A percentile compares a stretch with the other conserved stretches of the same genome.
Evolutionary conservation across 2,113 vertebrate species (phyloP).

Genomic region (Callionymus lyra): DNA sequence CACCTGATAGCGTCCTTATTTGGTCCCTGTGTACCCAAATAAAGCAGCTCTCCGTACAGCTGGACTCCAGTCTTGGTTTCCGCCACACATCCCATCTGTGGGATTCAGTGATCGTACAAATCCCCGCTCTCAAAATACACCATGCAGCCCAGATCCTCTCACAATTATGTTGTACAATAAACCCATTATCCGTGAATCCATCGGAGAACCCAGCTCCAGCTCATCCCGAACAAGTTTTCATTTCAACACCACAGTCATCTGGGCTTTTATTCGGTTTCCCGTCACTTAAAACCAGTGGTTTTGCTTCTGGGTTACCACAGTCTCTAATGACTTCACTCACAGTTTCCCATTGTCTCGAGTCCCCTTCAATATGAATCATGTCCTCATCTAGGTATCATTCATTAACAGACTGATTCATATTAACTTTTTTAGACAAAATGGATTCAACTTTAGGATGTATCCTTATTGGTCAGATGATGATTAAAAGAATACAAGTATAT

Average conservation of each 20-base stretch:
- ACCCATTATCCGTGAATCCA: conserved; percentile 49
- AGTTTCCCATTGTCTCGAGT: conserved; percentile 3
- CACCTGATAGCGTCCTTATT: background rate
- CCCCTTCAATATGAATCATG: too few species aligned
- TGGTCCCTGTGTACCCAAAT: conserved; percentile 6
- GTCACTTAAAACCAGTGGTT: conserved; percentile 20
- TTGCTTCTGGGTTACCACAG: conserved; percentile 14
- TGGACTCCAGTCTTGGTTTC: conserved; percentile 15
- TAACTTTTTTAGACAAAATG: too few species aligned
- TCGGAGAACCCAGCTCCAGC: conserved; percentile 22
- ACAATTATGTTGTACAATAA: conserved; percentile 52
- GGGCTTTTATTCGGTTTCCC: conserved; percentile 17
- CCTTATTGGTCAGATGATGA: too few species aligned
- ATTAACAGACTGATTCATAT: too few species aligned
- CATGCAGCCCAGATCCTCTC: conserved; percentile 32
- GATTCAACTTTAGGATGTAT: too few species aligned
- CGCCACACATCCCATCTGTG: conserved; percentile 32
- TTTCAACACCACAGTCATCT: conserved; percentile 10
- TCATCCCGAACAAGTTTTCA: conserved; percentile 14
- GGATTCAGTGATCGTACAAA: conserved; percentile 41
- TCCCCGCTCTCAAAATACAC: conserved; percentile 28
- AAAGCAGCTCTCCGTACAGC: conserved; percentile 8
- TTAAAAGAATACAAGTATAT: too few species aligned
- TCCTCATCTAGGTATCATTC: too few species aligned
- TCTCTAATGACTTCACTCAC: conserved; percentile 6